A percentile compares a stretch with the other conserved stretches of the same genome.
These are phyloP conservation scores for Pachyuromys duprasi DNA, from an alignment of 2,797 vertebrate genomes.

Conservation along the genomic window DNA sequence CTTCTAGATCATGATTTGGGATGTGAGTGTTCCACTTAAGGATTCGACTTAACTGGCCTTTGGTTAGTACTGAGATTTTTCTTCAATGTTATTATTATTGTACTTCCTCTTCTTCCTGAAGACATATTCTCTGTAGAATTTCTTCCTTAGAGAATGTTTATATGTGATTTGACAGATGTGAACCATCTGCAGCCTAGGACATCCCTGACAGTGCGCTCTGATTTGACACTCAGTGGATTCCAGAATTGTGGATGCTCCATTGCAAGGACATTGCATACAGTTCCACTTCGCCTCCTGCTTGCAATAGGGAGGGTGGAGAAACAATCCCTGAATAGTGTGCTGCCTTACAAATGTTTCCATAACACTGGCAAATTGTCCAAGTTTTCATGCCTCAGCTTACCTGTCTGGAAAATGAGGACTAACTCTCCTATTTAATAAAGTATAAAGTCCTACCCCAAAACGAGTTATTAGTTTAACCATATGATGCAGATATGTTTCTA, in stretches of 20 bases:
- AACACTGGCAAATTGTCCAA: neutral
- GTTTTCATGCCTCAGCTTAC: neutral
- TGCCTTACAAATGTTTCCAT: neutral
- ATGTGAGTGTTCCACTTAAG: neutral
- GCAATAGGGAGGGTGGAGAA: neutral
- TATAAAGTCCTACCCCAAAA: neutral
- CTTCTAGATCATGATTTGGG: slow-evolving; percentile 17
- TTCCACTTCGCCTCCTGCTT: neutral
- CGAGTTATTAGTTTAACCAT: neutral
- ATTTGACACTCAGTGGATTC: neutral
- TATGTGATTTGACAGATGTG: neutral
- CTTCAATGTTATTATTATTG: slow-evolving; percentile 18
- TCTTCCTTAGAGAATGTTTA: neutral
- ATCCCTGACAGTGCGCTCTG: neutral
- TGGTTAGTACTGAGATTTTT: neutral
- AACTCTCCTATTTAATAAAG: neutral
- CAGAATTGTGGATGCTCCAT: no score
- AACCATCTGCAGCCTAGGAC: neutral
- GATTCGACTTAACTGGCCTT: neutral
- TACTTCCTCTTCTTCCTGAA: neutral
- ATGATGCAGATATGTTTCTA: neutral
- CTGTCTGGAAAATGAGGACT: neutral
- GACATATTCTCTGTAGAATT: neutral
- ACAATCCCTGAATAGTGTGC: neutral
- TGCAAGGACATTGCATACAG: neutral